phyloP scores from a whole-genome alignment of 2,113 vertebrate species.

The Saimiri boliviensis region DNA sequence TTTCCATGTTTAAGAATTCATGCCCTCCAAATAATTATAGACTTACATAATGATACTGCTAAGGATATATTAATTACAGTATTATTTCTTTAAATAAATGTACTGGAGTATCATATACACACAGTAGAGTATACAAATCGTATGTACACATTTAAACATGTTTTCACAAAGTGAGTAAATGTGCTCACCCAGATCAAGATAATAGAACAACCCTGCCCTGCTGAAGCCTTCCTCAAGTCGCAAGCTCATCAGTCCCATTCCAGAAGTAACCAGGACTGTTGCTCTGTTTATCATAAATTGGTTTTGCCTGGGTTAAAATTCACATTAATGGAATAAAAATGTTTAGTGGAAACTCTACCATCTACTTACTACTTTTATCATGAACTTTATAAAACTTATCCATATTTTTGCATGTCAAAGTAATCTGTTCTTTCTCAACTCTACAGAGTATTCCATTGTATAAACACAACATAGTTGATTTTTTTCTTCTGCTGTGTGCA shows the following conservation, averaged over 20 bases:
- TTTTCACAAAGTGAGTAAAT: not conserved
- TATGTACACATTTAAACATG: fast-evolving
- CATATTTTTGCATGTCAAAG: not conserved
- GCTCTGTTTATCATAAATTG: not conserved
- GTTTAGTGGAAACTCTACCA: not conserved
- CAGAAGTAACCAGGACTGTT: not conserved
- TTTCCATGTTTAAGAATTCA: not conserved
- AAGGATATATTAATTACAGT: not conserved
- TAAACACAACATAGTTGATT: not conserved
- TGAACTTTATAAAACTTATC: not conserved
- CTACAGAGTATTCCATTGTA: not conserved
- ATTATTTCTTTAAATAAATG: not conserved
- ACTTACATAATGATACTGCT: not conserved
- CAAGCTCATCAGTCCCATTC: too few relatives aligned
- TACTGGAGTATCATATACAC: not conserved
- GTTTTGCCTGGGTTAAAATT: not conserved
- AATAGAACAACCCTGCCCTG: too few relatives aligned
- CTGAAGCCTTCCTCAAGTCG: too few relatives aligned
- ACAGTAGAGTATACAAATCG: not conserved
- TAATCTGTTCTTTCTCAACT: not conserved
- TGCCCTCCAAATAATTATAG: not conserved
- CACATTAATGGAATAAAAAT: not conserved
- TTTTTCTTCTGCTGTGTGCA: not conserved
- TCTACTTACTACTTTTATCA: not conserved
- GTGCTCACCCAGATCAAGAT: too few relatives aligned